A percentile compares a stretch with the other conserved stretches of the same genome.
These are phyloP conservation scores for Fukomys damarensis DNA, from an alignment of 2,113 vertebrate genomes.

Conservation along the genomic window DNA sequence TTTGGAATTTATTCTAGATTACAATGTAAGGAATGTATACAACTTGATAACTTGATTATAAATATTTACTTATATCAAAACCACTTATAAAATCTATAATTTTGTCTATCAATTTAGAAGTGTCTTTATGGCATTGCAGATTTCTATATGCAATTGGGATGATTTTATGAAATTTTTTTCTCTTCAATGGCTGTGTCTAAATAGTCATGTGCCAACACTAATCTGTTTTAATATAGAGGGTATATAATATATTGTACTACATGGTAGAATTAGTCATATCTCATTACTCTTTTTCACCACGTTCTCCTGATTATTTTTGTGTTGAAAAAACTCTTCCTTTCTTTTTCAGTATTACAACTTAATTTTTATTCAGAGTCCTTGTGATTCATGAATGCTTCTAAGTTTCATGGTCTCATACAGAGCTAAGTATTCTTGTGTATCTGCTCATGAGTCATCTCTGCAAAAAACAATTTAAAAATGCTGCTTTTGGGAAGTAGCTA, in stretches of 20 bases:
- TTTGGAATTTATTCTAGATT: background rate
- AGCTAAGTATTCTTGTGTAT: too few relatives aligned
- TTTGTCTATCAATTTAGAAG: background rate
- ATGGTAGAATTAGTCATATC: background rate
- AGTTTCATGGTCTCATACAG: background rate
- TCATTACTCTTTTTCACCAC: background rate
- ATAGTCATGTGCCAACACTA: background rate
- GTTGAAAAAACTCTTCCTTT: background rate
- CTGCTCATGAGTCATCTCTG: background rate
- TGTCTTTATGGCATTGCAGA: background rate
- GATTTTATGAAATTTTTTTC: background rate
- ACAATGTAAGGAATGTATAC: background rate
- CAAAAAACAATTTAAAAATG: too few relatives aligned
- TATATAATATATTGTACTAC: background rate
- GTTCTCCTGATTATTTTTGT: background rate
- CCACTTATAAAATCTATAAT: background rate
- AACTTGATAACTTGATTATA: background rate
- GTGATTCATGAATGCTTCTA: background rate
- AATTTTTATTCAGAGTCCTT: background rate
- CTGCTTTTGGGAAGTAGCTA: background rate
- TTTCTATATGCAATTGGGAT: background rate
- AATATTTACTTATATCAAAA: background rate
- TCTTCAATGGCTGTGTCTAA: background rate
- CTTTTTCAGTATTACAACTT: background rate
- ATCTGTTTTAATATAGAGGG: background rate